Percentiles rank a stretch among this genome's conserved stretches.
These are phyloP conservation scores for Phrynocephalus forsythii DNA, from an alignment of 2,797 vertebrate species.

Conservation along the genomic window DNA sequence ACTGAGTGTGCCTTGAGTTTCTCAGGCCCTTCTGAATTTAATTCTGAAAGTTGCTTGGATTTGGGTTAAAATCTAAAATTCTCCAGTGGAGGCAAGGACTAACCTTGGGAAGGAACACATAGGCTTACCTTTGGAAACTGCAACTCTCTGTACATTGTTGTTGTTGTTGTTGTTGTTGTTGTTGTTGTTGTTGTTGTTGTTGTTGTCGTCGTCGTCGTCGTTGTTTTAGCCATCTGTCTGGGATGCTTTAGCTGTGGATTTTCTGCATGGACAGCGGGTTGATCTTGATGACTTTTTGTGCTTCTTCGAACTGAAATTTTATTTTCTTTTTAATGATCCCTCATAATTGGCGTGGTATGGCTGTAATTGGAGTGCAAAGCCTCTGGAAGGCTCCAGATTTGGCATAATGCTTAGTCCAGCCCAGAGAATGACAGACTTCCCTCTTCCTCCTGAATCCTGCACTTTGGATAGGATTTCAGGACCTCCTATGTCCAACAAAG, in stretches of 20 bases:
- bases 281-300: too few species aligned
- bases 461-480: not conserved
- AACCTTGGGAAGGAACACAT: not conserved
- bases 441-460: not conserved
- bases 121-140: too few species aligned
- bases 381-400: not conserved
- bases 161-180: too few species aligned
- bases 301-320: too few species aligned
- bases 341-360: too few species aligned
- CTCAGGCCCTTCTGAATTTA: constrained; percentile 17
- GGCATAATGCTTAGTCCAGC: not conserved
- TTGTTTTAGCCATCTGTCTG: not conserved
- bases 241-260: too few species aligned
- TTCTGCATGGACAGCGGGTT: too few species aligned
- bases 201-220: too few species aligned
- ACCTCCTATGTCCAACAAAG: too few species aligned
- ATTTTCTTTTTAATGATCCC: too few species aligned
- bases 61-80: constrained; percentile 9
- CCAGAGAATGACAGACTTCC: not conserved
- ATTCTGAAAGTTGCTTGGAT: not conserved
- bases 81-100: not conserved
- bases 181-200: too few species aligned
- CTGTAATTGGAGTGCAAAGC: not conserved
- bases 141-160: too few species aligned
- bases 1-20: not conserved